Evolutionary conservation across 2,797 vertebrate genomes (phyloP).

Genomic region (Spea hammondii): DNA sequence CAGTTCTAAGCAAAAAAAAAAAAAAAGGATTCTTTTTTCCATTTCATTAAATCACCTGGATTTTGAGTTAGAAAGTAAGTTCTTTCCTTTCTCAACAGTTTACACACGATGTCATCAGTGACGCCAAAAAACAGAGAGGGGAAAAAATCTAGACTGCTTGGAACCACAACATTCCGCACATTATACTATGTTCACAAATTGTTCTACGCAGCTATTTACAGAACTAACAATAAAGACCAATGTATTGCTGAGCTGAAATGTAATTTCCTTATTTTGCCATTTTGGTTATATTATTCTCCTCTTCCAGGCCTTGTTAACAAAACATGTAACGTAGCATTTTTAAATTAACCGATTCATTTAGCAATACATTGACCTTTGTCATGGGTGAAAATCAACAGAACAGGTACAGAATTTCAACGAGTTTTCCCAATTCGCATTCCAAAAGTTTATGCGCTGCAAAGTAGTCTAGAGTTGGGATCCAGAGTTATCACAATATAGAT

Average conservation of each 20-base stretch:
- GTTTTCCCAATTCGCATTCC: neutral
- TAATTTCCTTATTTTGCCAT: neutral
- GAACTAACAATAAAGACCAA: neutral
- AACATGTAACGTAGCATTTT: too few species aligned
- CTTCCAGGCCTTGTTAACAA: neutral
- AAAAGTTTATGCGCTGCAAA: neutral
- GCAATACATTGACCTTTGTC: conserved; percentile 18
- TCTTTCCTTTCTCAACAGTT: neutral
- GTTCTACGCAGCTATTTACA: conserved; percentile 31
- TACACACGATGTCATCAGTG: neutral
- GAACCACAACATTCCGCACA: neutral
- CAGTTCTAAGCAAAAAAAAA: neutral
- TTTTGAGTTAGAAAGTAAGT: neutral
- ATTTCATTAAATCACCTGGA: neutral
- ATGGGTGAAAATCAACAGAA: neutral
- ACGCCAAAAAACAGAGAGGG: conserved; percentile 2
- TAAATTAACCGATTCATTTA: neutral
- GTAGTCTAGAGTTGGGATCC: neutral
- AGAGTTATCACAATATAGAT: neutral
- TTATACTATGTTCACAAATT: conserved; percentile 14
- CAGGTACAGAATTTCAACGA: too few species aligned
- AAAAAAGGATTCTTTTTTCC: neutral
- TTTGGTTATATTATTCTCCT: neutral
- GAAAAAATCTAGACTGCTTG: neutral
- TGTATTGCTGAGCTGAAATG: neutral